phyloP scores from a whole-genome alignment of 1,140 invertebrate species.

The Trachymyrmex septentrionalis region DNA sequence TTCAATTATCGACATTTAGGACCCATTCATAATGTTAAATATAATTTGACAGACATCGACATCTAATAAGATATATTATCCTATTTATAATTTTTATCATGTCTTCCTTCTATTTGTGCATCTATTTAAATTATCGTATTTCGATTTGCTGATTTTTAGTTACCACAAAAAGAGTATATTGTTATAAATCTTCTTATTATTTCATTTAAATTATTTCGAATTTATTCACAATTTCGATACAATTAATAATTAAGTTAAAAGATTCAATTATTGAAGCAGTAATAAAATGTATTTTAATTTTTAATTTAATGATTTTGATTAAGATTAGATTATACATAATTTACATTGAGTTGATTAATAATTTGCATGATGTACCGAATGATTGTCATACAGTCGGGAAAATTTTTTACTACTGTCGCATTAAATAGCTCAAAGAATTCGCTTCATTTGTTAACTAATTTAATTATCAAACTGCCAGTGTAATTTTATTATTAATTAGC shows the following conservation, averaged over 20 bases:
- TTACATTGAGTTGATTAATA: not conserved
- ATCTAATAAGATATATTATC: not conserved
- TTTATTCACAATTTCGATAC: not conserved
- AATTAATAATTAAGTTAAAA: conserved; percentile 7
- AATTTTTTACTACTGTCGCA: not conserved
- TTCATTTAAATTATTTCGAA: not conserved
- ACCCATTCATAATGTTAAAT: conserved; percentile 25
- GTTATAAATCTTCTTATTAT: not conserved
- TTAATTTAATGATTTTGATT: not conserved
- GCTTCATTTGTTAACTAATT: not conserved
- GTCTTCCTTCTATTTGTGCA: not conserved
- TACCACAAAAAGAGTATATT: not conserved
- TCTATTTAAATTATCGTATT: conserved; percentile 5
- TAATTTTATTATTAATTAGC: conserved; percentile 23
- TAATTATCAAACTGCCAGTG: not conserved
- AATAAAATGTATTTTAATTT: not conserved
- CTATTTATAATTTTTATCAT: conserved; percentile 22
- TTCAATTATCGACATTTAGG: conserved; percentile 47
- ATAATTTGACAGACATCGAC: conserved; percentile 15
- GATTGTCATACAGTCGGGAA: not conserved
- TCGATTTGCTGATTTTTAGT: not conserved
- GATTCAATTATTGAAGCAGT: conserved; percentile 6
- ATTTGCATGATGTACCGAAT: not conserved
- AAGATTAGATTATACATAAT: not conserved
- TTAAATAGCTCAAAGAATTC: not conserved